These are phyloP conservation scores for Brachionus koreanus DNA, from an alignment of 1,140 invertebrate genomes.

Conservation along the genomic window DNA sequence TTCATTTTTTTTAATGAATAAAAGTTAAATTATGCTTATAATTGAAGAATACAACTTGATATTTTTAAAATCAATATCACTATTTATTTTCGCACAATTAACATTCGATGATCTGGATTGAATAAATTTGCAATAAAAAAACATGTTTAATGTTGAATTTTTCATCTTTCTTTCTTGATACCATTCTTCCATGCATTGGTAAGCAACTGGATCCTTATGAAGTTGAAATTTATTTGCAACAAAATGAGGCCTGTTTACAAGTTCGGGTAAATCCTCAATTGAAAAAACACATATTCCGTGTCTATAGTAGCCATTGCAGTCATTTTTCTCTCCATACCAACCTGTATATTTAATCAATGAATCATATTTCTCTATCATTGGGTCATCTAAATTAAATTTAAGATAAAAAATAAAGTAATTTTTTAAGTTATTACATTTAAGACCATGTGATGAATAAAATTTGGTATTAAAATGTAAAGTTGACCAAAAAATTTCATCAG, in stretches of 20 bases:
- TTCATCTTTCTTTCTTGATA: background rate
- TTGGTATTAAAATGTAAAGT: constrained; percentile 20
- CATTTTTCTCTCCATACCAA: background rate
- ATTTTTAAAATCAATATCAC: background rate
- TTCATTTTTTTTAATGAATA: background rate
- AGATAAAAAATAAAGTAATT: background rate
- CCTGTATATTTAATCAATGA: background rate
- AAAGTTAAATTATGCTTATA: background rate
- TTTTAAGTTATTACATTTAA: background rate
- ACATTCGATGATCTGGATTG: background rate
- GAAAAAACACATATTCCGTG: constrained; percentile 52
- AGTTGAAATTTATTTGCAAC: constrained; percentile 55
- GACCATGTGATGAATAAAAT: background rate
- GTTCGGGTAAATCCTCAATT: constrained; percentile 49
- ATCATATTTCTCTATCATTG: background rate
- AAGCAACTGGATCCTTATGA: constrained; percentile 48
- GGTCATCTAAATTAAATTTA: background rate
- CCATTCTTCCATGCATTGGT: constrained; percentile 53
- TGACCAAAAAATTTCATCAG: constrained; percentile 49
- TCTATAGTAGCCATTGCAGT: background rate
- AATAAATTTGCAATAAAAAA: constrained; percentile 14
- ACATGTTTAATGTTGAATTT: background rate
- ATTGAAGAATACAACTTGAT: background rate
- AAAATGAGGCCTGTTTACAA: constrained; percentile 45
- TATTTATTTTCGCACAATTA: background rate